Conservation (phyloP, 1,140 invertebrate species). For the Matsumurasca onukii region DNA sequence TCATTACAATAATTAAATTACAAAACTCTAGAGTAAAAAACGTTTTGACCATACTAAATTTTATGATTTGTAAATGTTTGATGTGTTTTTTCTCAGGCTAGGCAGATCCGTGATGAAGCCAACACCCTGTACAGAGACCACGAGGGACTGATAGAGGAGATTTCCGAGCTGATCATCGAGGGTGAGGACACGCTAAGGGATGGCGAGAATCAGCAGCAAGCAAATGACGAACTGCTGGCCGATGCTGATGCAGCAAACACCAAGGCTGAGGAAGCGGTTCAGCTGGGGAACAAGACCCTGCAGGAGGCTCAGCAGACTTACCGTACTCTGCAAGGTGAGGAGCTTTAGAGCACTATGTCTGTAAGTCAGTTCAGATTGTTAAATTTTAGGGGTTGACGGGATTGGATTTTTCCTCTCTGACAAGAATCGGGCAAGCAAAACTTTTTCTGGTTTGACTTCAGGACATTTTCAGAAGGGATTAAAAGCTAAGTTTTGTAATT, state of each 20-base stretch:
- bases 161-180: slow-evolving; percentile 57
- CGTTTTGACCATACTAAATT: too few species aligned
- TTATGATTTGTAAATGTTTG: too few species aligned
- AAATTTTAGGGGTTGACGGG: too few species aligned
- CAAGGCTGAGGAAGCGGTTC: slow-evolving; percentile 77
- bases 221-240: slow-evolving; percentile 62
- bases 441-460: too few species aligned
- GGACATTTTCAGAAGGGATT: too few species aligned
- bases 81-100: slow-evolving; percentile 35
- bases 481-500: too few species aligned
- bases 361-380: background rate
- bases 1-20: too few species aligned
- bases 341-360: background rate
- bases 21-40: too few species aligned
- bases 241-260: slow-evolving; percentile 70
- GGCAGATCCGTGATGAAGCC: slow-evolving; percentile 41
- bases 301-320: slow-evolving; percentile 85
- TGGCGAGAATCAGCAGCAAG: slow-evolving; percentile 59
- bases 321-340: slow-evolving; percentile 74
- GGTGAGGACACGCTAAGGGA: slow-evolving; percentile 54
- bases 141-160: slow-evolving; percentile 54
- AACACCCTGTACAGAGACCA: slow-evolving; percentile 35
- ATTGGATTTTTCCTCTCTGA: too few species aligned
- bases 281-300: slow-evolving; percentile 79
- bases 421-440: too few species aligned